Conservation (phyloP, 2,113 vertebrate species). For the Anolis sagrei region DNA sequence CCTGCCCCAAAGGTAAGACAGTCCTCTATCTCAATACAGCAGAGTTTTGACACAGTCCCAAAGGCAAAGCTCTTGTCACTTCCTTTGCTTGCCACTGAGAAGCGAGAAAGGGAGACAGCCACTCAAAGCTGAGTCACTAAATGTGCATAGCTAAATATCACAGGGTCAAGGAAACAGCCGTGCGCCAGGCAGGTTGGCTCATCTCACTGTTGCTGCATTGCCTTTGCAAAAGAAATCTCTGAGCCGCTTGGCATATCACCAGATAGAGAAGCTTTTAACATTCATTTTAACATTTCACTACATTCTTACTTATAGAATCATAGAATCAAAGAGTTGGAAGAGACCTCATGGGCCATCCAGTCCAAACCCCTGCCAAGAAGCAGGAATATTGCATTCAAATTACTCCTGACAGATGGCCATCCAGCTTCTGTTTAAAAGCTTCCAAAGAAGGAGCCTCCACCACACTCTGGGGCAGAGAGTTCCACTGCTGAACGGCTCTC, state of each 20-base stretch:
- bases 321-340: too few relatives aligned
- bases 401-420: too few relatives aligned
- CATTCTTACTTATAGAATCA: too few relatives aligned
- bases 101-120: conserved; percentile 48
- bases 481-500: too few relatives aligned
- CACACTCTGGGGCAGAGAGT: too few relatives aligned
- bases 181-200: conserved; percentile 19
- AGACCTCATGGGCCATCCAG: too few relatives aligned
- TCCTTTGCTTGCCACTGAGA: conserved; percentile 35
- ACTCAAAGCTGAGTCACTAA: conserved; percentile 26
- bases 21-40: conserved; percentile 48
- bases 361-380: too few relatives aligned
- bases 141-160: conserved; percentile 35
- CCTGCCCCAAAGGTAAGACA: not conserved
- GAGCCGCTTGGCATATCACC: not conserved
- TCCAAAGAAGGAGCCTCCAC: too few relatives aligned
- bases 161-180: conserved; percentile 57
- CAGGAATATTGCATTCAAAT: too few relatives aligned
- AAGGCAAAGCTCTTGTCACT: conserved; percentile 37
- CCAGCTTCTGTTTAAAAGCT: too few relatives aligned
- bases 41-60: conserved; percentile 54
- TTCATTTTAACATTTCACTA: not conserved
- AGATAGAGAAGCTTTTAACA: not conserved
- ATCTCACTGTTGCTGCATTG: not conserved
- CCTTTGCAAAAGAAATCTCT: not conserved